Evolutionary conservation across 2,888 invertebrate species (phyloP), one percentile per base, ranked within the genome.

Genomic region (Aleiodes testaceus): DNA sequence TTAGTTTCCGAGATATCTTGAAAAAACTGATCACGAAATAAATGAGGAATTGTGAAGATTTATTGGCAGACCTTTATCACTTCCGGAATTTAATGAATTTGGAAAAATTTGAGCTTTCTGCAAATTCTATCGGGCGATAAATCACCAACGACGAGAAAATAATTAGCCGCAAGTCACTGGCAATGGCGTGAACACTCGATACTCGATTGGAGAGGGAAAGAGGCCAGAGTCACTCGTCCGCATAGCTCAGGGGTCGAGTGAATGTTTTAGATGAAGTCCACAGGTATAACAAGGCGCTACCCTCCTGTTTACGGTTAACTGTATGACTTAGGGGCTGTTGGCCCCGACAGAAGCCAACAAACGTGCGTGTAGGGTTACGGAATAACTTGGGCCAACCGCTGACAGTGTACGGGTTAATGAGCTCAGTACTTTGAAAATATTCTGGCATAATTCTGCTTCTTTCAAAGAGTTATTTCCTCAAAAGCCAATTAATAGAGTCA

Each of bases 331-430:
- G 82, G 87, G 86, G 86, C 84, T 86, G 85, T 87, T 86, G 85
- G 69, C 83, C 85, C 85, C 84, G 86, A 86, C 86, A 82, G 87
- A 87, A 87, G 87, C 87, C 87, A 84, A 83, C 80, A 78, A 87
- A 85, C 79, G 82, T 59, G 81, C 84, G 83, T 82, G 81, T 86
- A 83, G 82, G 83, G 83, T 87, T 86, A 84, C 84, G 63, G 73
- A 75, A 79, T 81, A 85, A 86, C 84, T 82, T 81, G 44, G 80
- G 83, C 80, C 82, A 82, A 85, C 85, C 85, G 79, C 86, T 81
- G 81, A 61, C 65, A 70, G 53, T 64, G 47, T 18, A 18, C 16
- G 14, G 30, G 59, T 36, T 59, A 59, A 59, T 42, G 42, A 75
- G 70, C 63, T 66, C 59, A 73, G 69, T 67, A 55, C 68, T 72